Evolutionary conservation across 2,888 invertebrate species (phyloP).

Genomic region (Embidobia sp.): DNA sequence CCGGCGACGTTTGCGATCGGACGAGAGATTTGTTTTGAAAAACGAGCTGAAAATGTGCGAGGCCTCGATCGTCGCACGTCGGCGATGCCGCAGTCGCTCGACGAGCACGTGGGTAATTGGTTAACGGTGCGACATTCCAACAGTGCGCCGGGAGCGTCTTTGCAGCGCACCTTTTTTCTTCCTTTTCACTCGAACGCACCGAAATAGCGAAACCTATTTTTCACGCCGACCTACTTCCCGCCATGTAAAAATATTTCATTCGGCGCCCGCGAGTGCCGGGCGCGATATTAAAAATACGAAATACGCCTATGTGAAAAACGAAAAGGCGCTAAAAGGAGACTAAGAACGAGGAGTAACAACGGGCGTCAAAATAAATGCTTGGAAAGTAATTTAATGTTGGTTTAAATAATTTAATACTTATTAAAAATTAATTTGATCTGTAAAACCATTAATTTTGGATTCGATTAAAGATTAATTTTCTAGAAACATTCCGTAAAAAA

Average conservation of each 20-base stretch:
- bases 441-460: too few relatives aligned
- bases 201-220: conserved; percentile 60
- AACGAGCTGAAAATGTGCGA: background rate
- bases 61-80: conserved; percentile 4
- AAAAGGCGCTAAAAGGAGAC: too few relatives aligned
- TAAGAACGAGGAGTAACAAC: too few relatives aligned
- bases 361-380: too few relatives aligned
- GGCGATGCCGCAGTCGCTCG: conserved; percentile 6
- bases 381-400: too few relatives aligned
- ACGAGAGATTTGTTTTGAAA: background rate
- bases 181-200: conserved; percentile 44
- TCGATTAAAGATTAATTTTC: too few relatives aligned
- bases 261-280: background rate
- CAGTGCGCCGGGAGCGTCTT: conserved; percentile 23
- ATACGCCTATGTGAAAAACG: background rate
- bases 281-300: conserved; percentile 28
- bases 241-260: conserved; percentile 47
- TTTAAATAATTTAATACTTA: too few relatives aligned
- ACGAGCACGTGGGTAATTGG: conserved; percentile 38
- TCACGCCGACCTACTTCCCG: conserved; percentile 50
- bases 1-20: background rate
- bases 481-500: too few relatives aligned
- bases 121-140: conserved; percentile 45
- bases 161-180: conserved; percentile 37
- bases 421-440: too few relatives aligned